These are phyloP conservation scores for Petrocephalus sullivani DNA, from an alignment of 2,797 vertebrate species.

Conservation along the genomic window DNA sequence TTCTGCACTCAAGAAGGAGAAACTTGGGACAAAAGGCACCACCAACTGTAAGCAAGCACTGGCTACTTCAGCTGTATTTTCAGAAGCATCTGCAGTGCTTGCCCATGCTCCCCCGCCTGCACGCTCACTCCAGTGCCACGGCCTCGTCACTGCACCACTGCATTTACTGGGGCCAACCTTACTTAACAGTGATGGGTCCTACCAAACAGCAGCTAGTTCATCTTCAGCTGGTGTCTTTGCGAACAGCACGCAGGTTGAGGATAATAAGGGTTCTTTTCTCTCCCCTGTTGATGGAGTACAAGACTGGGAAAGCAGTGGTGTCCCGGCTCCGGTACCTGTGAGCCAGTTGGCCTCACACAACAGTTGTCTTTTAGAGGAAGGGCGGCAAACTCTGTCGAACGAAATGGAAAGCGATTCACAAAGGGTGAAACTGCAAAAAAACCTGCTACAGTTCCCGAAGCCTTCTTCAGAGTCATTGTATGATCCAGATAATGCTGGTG, in stretches of 20 bases:
- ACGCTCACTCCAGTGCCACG: constrained; percentile 7
- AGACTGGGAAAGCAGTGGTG: constrained; percentile 13
- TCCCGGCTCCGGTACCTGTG: not conserved
- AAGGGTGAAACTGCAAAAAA: constrained; percentile 41
- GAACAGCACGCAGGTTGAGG: not conserved
- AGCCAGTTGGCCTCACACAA: not conserved
- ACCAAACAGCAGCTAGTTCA: constrained; percentile 20
- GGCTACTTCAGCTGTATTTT: not conserved
- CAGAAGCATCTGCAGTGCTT: not conserved
- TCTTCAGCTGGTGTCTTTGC: constrained; percentile 20
- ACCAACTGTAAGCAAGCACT: not conserved
- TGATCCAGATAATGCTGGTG: constrained; percentile 28
- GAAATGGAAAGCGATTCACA: constrained; percentile 48
- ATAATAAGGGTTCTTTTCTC: not conserved
- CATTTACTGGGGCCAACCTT: constrained; percentile 30
- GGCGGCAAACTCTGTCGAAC: not conserved
- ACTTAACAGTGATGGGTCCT: constrained; percentile 38
- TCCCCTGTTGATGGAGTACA: not conserved
- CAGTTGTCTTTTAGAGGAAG: not conserved
- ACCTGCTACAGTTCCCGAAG: constrained; percentile 37
- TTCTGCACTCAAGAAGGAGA: constrained; percentile 38
- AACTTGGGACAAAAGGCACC: not conserved
- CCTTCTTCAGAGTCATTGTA: constrained; percentile 26
- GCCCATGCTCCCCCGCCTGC: constrained; percentile 23
- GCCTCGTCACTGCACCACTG: not conserved